phyloP scores from a whole-genome alignment of 2,113 vertebrate species.

The Sinocyclocheilus anophthalmus region DNA sequence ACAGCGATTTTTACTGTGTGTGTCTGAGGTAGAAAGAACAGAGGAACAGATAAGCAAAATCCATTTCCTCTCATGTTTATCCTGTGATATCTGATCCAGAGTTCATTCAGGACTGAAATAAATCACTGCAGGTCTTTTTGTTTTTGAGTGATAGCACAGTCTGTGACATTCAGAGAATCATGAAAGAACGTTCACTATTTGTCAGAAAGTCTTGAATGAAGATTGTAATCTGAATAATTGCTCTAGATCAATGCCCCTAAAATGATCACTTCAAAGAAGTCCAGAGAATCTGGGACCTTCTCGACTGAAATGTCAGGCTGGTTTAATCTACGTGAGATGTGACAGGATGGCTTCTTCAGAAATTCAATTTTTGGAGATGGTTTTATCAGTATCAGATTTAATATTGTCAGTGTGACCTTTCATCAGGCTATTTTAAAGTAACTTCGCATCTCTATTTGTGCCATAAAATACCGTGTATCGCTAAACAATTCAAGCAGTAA shows the following conservation, averaged over 20 bases:
- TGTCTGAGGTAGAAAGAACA: constrained; percentile 24
- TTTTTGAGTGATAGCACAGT: background rate
- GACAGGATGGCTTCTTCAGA: background rate
- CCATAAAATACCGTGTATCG: background rate
- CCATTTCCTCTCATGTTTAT: constrained; percentile 19
- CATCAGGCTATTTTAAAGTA: background rate
- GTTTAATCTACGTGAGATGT: background rate
- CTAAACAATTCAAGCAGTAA: background rate
- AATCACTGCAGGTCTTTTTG: background rate
- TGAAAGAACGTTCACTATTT: background rate
- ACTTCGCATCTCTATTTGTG: background rate
- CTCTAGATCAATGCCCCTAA: background rate
- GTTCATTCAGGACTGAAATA: constrained; percentile 23
- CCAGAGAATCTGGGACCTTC: background rate
- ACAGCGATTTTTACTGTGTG: constrained; percentile 1
- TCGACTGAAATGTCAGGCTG: background rate
- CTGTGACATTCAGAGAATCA: background rate
- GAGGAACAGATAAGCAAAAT: constrained; percentile 30
- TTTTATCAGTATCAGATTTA: background rate
- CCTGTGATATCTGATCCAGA: constrained; percentile 20
- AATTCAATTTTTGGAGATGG: background rate
- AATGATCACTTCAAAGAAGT: constrained; percentile 11
- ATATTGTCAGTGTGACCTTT: background rate
- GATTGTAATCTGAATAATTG: background rate
- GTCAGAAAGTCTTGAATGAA: background rate